Evolutionary conservation across 2,888 invertebrate species (phyloP), one percentile per base, ranked within the genome.

Genomic region (Habroteleia sp.): DNA sequence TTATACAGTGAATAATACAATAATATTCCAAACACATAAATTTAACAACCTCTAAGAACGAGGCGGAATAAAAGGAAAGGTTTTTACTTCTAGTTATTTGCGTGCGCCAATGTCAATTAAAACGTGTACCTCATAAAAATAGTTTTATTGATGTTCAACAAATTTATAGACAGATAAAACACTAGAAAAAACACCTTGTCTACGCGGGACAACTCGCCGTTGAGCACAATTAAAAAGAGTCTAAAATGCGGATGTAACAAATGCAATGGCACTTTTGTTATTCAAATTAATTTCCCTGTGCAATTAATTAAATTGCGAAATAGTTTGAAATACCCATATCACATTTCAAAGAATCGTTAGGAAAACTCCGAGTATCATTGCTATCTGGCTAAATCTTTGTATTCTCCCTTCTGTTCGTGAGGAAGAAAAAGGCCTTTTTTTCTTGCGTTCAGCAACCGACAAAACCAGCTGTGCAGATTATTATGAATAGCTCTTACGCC

Each of bases 391-490:
- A 13, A 58, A 54, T 52, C 62, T 46, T 62, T 56, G 46, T 46
- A 25, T 56, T 50, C 33, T 11, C 14, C 31, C 16, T 42, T 50
- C 42, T 23, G 42, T 48, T 7, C 7, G 31, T 20, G 31, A 52
- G 6, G 37, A 68, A 52, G 44, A 58, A 73, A 73, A 73, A 50
- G 37, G 39, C 31, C 65, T 50, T 68, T 73, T 69, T 69, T 60
- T 68, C n/a, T n/a, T n/a, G n/a, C 68, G 58, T 52, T 50, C 39
- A 58, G 41, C 29, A 20, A 31, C 65, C 44, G 60, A 65, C 73
- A 39, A 42, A 73, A 44, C 56, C 65, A 65, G 42, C 65, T 73
- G 73, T 52, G 56, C 50, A 46, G 58, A 71, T 65, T 46, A 65
- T 69, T 52, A 68, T 62, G 56, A 72, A 62, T 63, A 76, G 62